Evolutionary conservation across 2,888 invertebrate genomes (phyloP).

Genomic region (Nephrotoma flavescens): DNA sequence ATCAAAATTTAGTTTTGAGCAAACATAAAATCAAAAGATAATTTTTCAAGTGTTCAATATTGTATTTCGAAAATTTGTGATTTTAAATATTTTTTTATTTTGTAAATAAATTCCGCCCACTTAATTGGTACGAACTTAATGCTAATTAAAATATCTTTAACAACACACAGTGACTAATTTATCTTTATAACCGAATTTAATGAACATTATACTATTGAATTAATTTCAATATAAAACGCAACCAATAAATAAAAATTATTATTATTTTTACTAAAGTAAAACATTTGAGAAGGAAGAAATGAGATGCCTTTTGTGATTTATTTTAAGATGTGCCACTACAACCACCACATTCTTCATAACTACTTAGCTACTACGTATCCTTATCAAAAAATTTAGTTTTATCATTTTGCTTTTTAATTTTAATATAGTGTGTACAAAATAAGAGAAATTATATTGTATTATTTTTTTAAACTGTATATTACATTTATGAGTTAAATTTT

Average conservation of each 20-base stretch:
- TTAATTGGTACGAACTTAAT: not conserved
- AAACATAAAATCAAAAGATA: not conserved
- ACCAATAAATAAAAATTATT: not conserved
- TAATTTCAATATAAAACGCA: not conserved
- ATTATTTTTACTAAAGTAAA: not conserved
- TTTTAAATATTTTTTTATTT: not conserved
- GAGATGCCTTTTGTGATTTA: not conserved
- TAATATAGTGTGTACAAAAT: not conserved
- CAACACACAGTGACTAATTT: not conserved
- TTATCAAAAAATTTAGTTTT: not conserved
- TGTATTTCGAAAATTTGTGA: not conserved
- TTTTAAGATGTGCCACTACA: not conserved
- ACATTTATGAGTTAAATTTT: not conserved
- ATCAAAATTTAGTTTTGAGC: not conserved
- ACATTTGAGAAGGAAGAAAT: not conserved
- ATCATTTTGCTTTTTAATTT: not conserved
- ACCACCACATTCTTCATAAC: not conserved
- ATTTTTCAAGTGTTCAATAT: not conserved
- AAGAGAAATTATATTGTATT: not conserved
- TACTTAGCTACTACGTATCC: not conserved
- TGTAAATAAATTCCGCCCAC: not conserved
- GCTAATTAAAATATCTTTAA: not conserved
- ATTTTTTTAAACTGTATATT: not conserved
- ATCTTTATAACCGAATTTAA: not conserved
- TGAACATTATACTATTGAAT: not conserved